These are phyloP conservation scores for Apogon talboti DNA, from an alignment of 2,797 vertebrate species.

Conservation along the genomic window DNA sequence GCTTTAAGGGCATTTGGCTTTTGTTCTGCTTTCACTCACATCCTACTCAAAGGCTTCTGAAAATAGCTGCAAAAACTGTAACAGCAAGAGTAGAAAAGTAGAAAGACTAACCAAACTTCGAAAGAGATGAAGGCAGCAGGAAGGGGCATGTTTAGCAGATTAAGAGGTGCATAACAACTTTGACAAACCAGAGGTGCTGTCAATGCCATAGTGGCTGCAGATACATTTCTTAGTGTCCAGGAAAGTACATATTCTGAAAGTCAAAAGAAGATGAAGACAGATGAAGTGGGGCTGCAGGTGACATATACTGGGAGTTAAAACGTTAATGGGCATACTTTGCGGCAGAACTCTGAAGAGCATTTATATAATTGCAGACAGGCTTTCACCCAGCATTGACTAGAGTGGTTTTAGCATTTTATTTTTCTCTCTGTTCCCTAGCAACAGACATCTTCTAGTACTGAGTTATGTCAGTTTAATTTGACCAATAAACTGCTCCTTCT, in stretches of 20 bases:
- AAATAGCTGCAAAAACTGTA: slow-evolving; percentile 59
- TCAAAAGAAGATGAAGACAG: slow-evolving; percentile 13
- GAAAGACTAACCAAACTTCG: slow-evolving; percentile 39
- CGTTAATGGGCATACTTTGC: slow-evolving; percentile 72
- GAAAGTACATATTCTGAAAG: slow-evolving; percentile 5
- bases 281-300: slow-evolving; percentile 55
- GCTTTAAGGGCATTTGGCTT: slow-evolving; percentile 42
- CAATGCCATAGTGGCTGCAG: not conserved
- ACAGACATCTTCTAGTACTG: slow-evolving; percentile 79
- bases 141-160: not conserved
- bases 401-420: slow-evolving; percentile 84
- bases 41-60: slow-evolving; percentile 53
- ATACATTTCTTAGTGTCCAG: not conserved
- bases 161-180: too few species aligned
- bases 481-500: slow-evolving; percentile 70
- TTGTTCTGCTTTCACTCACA: slow-evolving; percentile 51
- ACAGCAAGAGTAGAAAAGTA: slow-evolving; percentile 24
- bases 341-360: slow-evolving; percentile 76
- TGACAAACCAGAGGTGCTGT: not conserved
- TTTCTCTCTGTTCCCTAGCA: slow-evolving; percentile 86
- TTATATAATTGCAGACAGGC: slow-evolving; percentile 85
- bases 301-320: slow-evolving; percentile 61
- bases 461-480: slow-evolving; percentile 77
- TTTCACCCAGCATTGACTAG: slow-evolving; percentile 81
- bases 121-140: slow-evolving; percentile 9